phyloP scores from a whole-genome alignment of 2,797 vertebrate genomes.

The Rhynchonycteris naso region DNA sequence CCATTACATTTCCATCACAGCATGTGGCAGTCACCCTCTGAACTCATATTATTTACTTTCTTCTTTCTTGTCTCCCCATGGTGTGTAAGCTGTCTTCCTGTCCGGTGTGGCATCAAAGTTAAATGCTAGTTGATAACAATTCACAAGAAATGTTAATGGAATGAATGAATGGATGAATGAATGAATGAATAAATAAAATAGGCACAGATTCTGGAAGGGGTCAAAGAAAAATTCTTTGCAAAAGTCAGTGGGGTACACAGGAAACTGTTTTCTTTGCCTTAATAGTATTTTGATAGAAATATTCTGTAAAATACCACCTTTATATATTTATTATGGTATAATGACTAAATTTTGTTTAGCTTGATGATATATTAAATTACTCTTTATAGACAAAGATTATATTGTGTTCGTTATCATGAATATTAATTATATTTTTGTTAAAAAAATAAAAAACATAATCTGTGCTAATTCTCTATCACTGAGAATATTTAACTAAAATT shows the following conservation, averaged over 20 bases:
- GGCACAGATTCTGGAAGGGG: not conserved
- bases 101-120: not conserved
- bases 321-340: not conserved
- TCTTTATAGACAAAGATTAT: not conserved
- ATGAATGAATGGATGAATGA: not conserved
- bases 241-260: not conserved
- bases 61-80: not conserved
- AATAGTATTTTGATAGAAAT: conserved; percentile 5
- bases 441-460: conserved; percentile 26
- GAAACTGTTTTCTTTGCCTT: not conserved
- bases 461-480: not conserved
- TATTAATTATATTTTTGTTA: conserved; percentile 43
- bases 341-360: not conserved
- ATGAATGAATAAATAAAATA: not conserved
- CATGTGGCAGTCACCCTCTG: not conserved
- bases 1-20: not conserved
- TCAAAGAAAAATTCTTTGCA: not conserved
- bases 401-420: not conserved
- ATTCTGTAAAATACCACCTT: conserved; percentile 19
- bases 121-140: not conserved
- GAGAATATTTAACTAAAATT: conserved; percentile 8
- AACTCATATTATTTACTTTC: not conserved
- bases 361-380: not conserved
- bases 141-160: not conserved
- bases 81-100: not conserved